Evolutionary conservation across 2,888 invertebrate species (phyloP).

Genomic region (Penaeus monodon): DNA sequence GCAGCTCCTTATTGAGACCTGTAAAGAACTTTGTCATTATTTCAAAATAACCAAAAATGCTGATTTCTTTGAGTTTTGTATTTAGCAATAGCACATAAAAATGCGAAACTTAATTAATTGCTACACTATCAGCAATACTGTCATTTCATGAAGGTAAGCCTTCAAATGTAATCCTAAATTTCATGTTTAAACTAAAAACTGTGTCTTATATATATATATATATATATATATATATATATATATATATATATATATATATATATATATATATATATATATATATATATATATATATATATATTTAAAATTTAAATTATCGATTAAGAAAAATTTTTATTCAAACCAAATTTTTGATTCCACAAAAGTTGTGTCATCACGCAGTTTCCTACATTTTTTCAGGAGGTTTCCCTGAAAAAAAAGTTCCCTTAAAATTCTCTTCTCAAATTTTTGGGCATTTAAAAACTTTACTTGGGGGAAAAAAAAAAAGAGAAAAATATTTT

Average conservation of each 20-base stretch:
- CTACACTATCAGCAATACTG: conserved; percentile 16
- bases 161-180: conserved; percentile 23
- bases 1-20: too few relatives aligned
- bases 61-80: background rate
- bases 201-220: conserved; percentile 35
- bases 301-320: too few relatives aligned
- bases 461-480: conserved; percentile 30
- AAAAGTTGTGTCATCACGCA: too few relatives aligned
- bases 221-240: background rate
- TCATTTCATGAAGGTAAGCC: conserved; percentile 4
- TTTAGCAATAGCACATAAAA: conserved; percentile 28
- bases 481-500: background rate
- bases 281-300: too few relatives aligned
- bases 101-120: conserved; percentile 13
- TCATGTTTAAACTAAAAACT: conserved; percentile 38
- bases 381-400: too few relatives aligned
- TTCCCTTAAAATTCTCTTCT: conserved; percentile 53
- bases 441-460: conserved; percentile 39
- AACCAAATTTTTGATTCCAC: too few relatives aligned
- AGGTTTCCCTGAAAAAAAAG: conserved; percentile 26
- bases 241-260: conserved; percentile 11
- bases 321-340: too few relatives aligned
- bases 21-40: too few relatives aligned
- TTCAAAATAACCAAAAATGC: too few relatives aligned
- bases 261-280: too few relatives aligned